Evolutionary conservation across 2,797 vertebrate genomes (phyloP), one percentile per base, ranked within the genome.

Genomic region (Catostomus latipinnis): DNA sequence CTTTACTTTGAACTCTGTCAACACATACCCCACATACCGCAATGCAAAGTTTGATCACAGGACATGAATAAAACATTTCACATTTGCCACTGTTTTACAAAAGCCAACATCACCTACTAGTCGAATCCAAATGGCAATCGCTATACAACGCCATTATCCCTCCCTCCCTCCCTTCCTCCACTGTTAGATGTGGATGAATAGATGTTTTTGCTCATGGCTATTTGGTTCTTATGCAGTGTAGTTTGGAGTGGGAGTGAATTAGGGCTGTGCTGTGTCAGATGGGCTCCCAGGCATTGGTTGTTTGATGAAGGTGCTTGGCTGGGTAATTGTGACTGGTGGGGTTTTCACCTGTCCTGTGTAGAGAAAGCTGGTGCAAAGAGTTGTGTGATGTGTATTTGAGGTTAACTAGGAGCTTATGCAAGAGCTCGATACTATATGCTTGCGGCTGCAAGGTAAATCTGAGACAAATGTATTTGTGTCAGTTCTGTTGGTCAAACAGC

Each of bases 91-190:
- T 4, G 45, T 22, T 79, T 71, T 65, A 1, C 43, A 91, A 88
- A 91, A 91, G 68, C 57, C 89, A 87, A 85, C 86, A 81, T 76
- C 84, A 84, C 87, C 63, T 85, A 78, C 83, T 85, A 85, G 86
- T 86, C 84, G 83, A 80, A 81, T 68, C 65, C 87, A 90, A 91
- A 91, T 84, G 88, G 88, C 83, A 85, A 85, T 85, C 88, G 86
- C 87, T 87, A 91, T 90, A 91, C 91, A 89, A 89, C 86, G 80
- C 86, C 50, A 75, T 91, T 93, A 91, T 92, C 90, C 89, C 85
- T 80, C 86, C 88, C 89, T 80, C 68, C 78, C 69, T 82, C 86
- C 88, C 89, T 80, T 66, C 78, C 71, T 82, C 86, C 60, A 48
- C 86, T 71, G 85, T 89, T 84, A 87, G 90, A 86, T 88, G 88